phyloP scores from a whole-genome alignment of 2,797 vertebrate genomes.

The Enteromius radiatus region DNA sequence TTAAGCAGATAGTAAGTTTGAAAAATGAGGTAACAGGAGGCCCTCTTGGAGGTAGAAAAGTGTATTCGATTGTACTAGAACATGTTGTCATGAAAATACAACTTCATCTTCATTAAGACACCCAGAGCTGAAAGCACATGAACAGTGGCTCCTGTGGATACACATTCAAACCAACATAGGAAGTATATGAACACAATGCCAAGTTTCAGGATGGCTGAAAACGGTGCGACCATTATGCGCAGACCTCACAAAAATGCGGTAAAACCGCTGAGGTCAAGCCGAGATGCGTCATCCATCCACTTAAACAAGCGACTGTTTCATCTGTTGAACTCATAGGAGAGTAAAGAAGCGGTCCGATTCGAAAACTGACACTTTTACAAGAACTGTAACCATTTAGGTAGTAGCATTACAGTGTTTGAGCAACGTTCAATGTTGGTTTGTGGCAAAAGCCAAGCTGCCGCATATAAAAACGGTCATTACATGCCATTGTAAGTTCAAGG shows the following conservation, averaged over 20 bases:
- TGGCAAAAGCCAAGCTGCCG: conserved; percentile 54
- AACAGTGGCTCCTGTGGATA: conserved; percentile 68
- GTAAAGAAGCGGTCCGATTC: conserved; percentile 5
- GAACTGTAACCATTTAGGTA: conserved; percentile 48
- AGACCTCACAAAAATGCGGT: not conserved
- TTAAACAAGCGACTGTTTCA: conserved; percentile 41
- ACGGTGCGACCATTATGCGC: not conserved
- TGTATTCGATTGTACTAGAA: conserved; percentile 93
- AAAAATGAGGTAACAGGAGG: conserved; percentile 95
- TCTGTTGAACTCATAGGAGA: conserved; percentile 26
- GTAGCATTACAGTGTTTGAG: conserved; percentile 56
- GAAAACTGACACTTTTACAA: conserved; percentile 35
- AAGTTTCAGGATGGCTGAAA: conserved; percentile 42
- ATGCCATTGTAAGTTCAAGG: conserved; percentile 51
- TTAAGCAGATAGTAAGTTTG: conserved; percentile 85
- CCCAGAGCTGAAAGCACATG: conserved; percentile 74
- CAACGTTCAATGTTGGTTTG: conserved; percentile 59
- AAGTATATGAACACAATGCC: conserved; percentile 68
- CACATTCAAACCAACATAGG: conserved; percentile 72
- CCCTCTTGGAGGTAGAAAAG: conserved; percentile 94
- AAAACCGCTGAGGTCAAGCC: conserved; percentile 2
- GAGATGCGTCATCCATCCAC: conserved; percentile 15
- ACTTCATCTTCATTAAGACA: conserved; percentile 81
- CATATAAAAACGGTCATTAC: conserved; percentile 48
- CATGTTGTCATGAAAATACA: conserved; percentile 79